Percentiles rank a stretch among this genome's conserved stretches.
phyloP scores from a whole-genome alignment of 1,140 invertebrate species.

The Penaeus chinensis region DNA sequence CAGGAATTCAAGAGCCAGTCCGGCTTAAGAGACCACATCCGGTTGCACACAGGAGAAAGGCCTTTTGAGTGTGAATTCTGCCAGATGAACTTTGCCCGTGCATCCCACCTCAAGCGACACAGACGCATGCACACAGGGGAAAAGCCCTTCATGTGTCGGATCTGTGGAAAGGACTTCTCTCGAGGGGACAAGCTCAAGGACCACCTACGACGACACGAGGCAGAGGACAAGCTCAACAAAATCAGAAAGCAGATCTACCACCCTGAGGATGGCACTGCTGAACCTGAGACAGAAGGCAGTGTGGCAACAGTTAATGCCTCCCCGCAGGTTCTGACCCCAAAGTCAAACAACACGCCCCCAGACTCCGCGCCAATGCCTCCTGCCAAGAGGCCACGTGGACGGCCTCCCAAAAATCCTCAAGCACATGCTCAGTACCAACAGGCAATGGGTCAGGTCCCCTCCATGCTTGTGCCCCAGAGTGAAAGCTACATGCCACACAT shows the following conservation, averaged over 20 bases:
- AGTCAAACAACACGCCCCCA: constrained; percentile 38
- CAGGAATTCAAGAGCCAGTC: constrained; percentile 64
- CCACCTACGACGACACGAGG: constrained; percentile 60
- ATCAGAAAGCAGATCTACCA: constrained; percentile 62
- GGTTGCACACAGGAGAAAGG: constrained; percentile 62
- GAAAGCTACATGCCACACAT: constrained; percentile 60
- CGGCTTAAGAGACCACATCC: constrained; percentile 64
- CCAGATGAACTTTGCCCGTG: constrained; percentile 63
- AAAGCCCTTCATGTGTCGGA: constrained; percentile 61
- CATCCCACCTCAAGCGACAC: constrained; percentile 64
- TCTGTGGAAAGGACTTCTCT: constrained; percentile 63
- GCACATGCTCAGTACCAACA: constrained; percentile 44
- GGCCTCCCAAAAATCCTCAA: constrained; percentile 30
- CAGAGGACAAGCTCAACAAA: constrained; percentile 61
- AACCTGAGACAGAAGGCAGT: constrained; percentile 11
- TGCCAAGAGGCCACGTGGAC: constrained; percentile 38
- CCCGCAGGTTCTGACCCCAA: constrained; percentile 40
- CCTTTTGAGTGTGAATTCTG: constrained; percentile 64
- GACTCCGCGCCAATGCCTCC: constrained; percentile 44
- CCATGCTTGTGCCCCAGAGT: constrained; percentile 32
- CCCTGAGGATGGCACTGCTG: constrained; percentile 43
- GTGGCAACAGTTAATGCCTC: not conserved
- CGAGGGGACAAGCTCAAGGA: constrained; percentile 64
- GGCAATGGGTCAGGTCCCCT: constrained; percentile 38
- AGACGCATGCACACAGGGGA: constrained; percentile 62